These are phyloP conservation scores for Diarsia dahlii DNA, from an alignment of 2,888 invertebrate genomes.

Conservation along the genomic window DNA sequence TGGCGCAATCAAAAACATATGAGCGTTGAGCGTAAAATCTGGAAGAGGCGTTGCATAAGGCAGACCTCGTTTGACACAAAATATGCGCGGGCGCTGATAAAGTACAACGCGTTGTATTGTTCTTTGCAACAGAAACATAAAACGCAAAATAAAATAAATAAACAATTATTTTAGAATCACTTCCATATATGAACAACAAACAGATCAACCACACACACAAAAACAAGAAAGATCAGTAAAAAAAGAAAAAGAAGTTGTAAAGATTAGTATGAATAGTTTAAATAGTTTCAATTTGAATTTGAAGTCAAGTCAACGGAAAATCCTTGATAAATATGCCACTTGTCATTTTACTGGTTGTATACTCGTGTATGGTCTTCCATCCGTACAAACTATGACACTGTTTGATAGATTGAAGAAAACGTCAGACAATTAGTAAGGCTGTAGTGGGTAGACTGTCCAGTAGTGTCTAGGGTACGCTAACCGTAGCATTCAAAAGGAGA, in stretches of 20 bases:
- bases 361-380: not conserved
- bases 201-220: too few relatives aligned
- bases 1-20: constrained; percentile 37
- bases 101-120: constrained; percentile 1
- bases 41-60: constrained; percentile 43
- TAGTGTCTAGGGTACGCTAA: not conserved
- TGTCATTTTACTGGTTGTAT: not conserved
- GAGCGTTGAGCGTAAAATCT: constrained; percentile 23
- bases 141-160: not conserved
- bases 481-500: not conserved
- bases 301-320: not conserved
- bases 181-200: too few relatives aligned
- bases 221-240: too few relatives aligned
- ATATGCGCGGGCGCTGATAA: constrained; percentile 10
- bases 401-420: too few relatives aligned
- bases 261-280: too few relatives aligned
- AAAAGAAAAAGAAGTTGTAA: too few relatives aligned
- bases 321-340: not conserved
- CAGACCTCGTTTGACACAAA: constrained; percentile 38
- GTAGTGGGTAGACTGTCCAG: not conserved
- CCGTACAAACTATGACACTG: too few relatives aligned
- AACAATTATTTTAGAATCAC: too few relatives aligned
- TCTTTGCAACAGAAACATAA: not conserved
- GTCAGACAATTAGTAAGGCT: not conserved
- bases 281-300: too few relatives aligned